Base-by-base conservation (phyloP, 2,888 invertebrate species). In the Brenthis daphne region DNA sequence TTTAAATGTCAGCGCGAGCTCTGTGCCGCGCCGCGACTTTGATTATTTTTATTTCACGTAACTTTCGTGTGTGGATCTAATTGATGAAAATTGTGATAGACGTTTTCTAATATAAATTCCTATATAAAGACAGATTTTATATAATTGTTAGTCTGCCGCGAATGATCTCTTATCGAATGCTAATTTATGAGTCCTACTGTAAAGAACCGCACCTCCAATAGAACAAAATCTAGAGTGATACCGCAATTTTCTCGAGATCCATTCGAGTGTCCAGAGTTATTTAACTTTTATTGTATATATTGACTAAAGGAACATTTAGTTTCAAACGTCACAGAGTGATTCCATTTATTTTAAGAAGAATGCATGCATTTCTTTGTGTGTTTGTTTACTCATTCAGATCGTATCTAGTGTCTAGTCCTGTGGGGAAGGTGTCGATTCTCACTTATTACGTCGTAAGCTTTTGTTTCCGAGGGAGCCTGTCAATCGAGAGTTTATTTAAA, bases 341-440 rank as follows among this genome's bases (percentile, higher is more conserved):
- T 92, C 92, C 92, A 92, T 92, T 91, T 92, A 88, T 86, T 89
- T 82, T 92, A 91, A 91, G 91, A 87, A 84, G 90, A 86, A 90
- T 92, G 92, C 89, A 85, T 92, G 92, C 90, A 92, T 92, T 92
- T 92, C 89, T 90, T 84, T 85, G 91, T 89, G 86, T 92, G 91
- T 88, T 85, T 90, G 90, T 89, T 81, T 86, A 89, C 86, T 91
- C 89, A 88, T 87, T 88, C 86, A 85, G 84, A 86, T 84, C 79
- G 79, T 85, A 86, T 83, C 80, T 90, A 90, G 88, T 86, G 85
- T 90, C 92, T 92, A 92, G 92, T 92, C 91, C 85, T 86, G 86
- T 84, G 82, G 83, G 85, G 86, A 89, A 87, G 87, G 78, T 82
- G 79, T 86, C 82, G 89, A 89, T 89, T 90, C 90, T 90, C 88